These are phyloP conservation scores for Leptopilina clavipes DNA, from an alignment of 1,140 invertebrate species.

Conservation along the genomic window DNA sequence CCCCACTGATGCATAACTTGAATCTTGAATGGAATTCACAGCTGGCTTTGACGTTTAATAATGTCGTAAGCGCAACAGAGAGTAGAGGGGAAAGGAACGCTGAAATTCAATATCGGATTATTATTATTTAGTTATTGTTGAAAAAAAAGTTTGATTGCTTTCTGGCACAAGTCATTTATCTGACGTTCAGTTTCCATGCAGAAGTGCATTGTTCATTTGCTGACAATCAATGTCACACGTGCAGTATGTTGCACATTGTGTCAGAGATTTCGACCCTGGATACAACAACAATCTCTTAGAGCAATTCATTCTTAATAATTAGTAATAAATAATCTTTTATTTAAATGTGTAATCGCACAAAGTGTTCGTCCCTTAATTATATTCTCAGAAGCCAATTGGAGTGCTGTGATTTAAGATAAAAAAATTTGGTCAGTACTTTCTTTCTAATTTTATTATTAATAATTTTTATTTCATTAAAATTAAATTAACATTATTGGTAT, in stretches of 20 bases:
- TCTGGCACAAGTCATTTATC: neutral
- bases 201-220: constrained; percentile 4
- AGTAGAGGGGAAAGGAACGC: neutral
- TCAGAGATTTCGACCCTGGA: constrained; percentile 12
- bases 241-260: constrained; percentile 10
- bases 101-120: neutral
- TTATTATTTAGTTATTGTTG: neutral
- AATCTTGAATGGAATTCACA: neutral
- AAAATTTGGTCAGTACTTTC: neutral
- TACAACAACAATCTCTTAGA: constrained; percentile 3
- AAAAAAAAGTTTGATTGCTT: constrained; percentile 6
- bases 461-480: too few species aligned
- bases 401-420: neutral
- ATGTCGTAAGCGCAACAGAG: neutral
- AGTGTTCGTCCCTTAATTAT: neutral
- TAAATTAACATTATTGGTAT: too few species aligned
- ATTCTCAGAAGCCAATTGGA: neutral
- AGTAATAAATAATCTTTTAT: neutral
- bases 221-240: constrained; percentile 15
- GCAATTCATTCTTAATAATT: neutral
- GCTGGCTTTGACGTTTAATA: constrained; percentile 18
- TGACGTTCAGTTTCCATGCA: neutral
- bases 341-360: neutral
- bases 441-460: neutral
- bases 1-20: too few species aligned